Evolutionary conservation across 2,113 vertebrate species (phyloP).

Genomic region (Sitta europaea): DNA sequence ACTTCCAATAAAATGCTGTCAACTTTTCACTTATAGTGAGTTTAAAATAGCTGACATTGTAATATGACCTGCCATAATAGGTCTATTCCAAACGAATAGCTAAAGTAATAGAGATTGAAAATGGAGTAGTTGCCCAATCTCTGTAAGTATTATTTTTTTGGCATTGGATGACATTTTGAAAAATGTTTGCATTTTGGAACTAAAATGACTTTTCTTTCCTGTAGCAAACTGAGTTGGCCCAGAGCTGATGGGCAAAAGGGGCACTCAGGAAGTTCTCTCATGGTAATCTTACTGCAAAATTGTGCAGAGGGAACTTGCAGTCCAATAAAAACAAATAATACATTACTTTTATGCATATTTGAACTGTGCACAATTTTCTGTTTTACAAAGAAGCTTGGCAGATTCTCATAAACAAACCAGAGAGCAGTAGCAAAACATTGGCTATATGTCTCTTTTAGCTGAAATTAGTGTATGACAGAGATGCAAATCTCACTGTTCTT

Average conservation of each 20-base stretch:
- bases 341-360: not conserved
- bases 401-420: not conserved
- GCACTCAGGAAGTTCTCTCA: not conserved
- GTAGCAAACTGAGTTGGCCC: not conserved
- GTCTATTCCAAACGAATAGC: slow-evolving; percentile 14
- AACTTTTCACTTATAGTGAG: not conserved
- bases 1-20: not conserved
- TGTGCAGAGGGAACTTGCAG: not conserved
- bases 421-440: not conserved
- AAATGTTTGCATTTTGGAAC: slow-evolving; percentile 41
- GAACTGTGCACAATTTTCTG: not conserved
- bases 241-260: not conserved
- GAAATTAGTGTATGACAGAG: not conserved
- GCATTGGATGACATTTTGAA: slow-evolving; percentile 11
- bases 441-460: not conserved
- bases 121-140: not conserved
- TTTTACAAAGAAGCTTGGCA: not conserved
- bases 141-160: not conserved
- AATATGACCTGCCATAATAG: not conserved
- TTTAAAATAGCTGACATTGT: slow-evolving; percentile 23
- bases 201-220: slow-evolving; percentile 33
- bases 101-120: slow-evolving; percentile 42
- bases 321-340: slow-evolving; percentile 33
- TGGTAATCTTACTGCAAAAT: not conserved
- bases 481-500: not conserved